Base-by-base conservation (phyloP, 2,888 invertebrate genomes). In the Dryobotodes eremita region DNA sequence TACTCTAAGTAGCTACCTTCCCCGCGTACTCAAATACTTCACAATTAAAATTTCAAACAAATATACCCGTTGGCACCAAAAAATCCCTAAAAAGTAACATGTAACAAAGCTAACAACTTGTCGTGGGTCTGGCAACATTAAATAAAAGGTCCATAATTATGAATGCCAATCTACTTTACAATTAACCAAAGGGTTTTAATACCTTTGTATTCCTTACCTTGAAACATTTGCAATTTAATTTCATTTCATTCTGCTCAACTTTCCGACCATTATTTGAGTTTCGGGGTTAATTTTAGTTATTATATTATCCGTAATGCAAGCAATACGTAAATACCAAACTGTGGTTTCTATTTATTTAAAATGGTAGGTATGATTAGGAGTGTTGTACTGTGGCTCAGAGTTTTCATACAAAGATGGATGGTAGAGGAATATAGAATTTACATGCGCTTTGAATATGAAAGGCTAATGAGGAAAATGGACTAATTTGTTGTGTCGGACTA, bases 131-230 rank as follows among this genome's bases (percentile, higher is more conserved):
- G 73, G 82, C 78, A 82, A 88, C 88, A 87, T 90, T 83, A 89
- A 89, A 89, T 88, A 90, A 91, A 90, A 85, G 86, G 74, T 62
- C 46, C 75, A 85, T 88, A 89, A 91, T 91, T 91, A 91, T 87
- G 88, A 92, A 91, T 88, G 87, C 86, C 91, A 91, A 91, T 91
- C 90, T 90, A 89, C 86, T 91, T 90, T 86, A 88, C 87, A 91
- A 88, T 88, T 88, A 88, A 78, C 81, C 82, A 87, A 89, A 88
- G 78, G 88, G 84, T 84, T 80, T 86, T 85, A 86, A 87, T 89
- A 87, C 85, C 88, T 84, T 88, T 89, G 84, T 88, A 83, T 88
- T 86, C 84, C 84, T 88, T 91, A 88, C 90, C 86, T 90, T 84
- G 66, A 79, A 84, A 78, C 81, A 87, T 85, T 89, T 86, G 78